Evolutionary conservation across 2,888 invertebrate species (phyloP).

Genomic region (Eumacrocentrus americanus): DNA sequence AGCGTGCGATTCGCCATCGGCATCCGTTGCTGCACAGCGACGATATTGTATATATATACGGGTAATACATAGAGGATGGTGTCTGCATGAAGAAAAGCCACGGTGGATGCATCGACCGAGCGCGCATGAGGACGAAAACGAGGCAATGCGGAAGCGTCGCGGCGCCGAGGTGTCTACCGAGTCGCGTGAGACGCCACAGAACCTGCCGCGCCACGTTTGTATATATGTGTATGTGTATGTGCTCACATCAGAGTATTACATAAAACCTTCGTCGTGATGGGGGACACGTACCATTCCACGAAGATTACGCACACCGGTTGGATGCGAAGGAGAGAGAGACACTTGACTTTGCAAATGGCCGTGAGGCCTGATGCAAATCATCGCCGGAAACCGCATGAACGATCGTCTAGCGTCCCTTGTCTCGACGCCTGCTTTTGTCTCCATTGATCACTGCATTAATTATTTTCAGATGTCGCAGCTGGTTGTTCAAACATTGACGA

Average conservation of each 20-base stretch:
- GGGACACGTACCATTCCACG: too few relatives aligned
- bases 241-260: slow-evolving; percentile 8
- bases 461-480: too few relatives aligned
- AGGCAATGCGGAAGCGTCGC: slow-evolving; percentile 41
- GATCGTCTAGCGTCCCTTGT: too few relatives aligned
- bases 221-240: slow-evolving; percentile 21
- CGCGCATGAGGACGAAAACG: slow-evolving; percentile 38
- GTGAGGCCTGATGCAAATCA: neutral
- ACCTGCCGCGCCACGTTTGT: slow-evolving; percentile 31
- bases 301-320: slow-evolving; percentile 9
- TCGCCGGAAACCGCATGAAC: too few relatives aligned
- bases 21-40: slow-evolving; percentile 2
- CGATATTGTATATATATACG: slow-evolving; percentile 9
- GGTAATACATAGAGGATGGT: neutral
- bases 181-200: slow-evolving; percentile 44
- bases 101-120: slow-evolving; percentile 36
- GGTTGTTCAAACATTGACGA: too few relatives aligned
- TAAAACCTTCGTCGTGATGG: slow-evolving; percentile 2
- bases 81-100: neutral
- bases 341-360: neutral
- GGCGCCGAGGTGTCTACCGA: slow-evolving; percentile 42
- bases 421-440: too few relatives aligned
- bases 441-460: too few relatives aligned
- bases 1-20: slow-evolving; percentile 16
- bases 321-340: neutral